These are phyloP conservation scores for Motacilla tschutschensis DNA, from an alignment of 2,113 vertebrate genomes.

Conservation along the genomic window DNA sequence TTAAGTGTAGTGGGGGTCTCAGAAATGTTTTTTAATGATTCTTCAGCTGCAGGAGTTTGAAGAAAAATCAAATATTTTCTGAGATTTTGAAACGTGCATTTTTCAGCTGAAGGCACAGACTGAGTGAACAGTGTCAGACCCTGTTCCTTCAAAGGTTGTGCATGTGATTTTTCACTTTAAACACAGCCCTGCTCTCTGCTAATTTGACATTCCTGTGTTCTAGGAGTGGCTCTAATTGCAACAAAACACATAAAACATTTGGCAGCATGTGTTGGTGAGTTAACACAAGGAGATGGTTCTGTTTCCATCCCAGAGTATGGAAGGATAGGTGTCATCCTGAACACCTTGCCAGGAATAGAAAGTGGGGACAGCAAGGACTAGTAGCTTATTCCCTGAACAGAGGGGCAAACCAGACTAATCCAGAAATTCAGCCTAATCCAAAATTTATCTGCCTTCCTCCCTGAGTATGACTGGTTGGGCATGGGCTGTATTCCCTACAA, in stretches of 20 bases:
- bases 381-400: background rate
- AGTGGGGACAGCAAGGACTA: background rate
- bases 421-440: background rate
- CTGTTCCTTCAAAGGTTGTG: background rate
- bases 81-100: background rate
- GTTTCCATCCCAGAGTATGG: background rate
- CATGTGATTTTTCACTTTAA: fast-evolving
- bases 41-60: background rate
- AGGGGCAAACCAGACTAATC: background rate
- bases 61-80: background rate
- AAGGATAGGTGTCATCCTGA: background rate
- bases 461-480: fast-evolving
- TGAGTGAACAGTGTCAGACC: background rate
- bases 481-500: background rate
- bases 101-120: background rate
- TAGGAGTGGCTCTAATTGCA: background rate
- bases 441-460: background rate
- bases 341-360: too few relatives aligned
- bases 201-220: background rate
- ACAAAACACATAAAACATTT: background rate
- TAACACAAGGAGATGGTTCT: background rate
- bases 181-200: background rate
- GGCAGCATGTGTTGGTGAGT: background rate
- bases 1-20: background rate
- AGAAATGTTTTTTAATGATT: background rate